These are phyloP conservation scores for Accipiter cooperii DNA, from an alignment of 2,113 vertebrate species.

Conservation along the genomic window DNA sequence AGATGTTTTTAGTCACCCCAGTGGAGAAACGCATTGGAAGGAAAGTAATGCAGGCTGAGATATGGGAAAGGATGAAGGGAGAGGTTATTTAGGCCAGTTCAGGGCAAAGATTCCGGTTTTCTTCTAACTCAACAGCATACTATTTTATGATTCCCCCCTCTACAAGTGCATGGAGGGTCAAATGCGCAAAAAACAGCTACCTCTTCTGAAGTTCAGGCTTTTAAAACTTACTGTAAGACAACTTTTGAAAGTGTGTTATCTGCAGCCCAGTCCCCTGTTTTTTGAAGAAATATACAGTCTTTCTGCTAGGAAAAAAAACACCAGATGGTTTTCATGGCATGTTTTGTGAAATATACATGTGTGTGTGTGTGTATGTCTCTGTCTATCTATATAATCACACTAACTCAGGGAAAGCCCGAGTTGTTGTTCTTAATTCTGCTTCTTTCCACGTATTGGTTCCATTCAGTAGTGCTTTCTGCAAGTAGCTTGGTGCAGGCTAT, in stretches of 20 bases:
- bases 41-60: neutral
- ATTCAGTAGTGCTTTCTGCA: neutral
- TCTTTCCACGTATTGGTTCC: neutral
- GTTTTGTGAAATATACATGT: neutral
- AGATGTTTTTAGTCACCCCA: neutral
- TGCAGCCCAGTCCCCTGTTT: neutral
- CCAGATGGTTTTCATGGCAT: neutral
- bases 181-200: neutral
- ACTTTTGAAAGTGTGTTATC: neutral
- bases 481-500: neutral
- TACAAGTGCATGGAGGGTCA: neutral
- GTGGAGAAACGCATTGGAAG: neutral
- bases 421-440: neutral
- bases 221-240: neutral
- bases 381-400: neutral
- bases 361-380: neutral
- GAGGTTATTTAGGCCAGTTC: neutral
- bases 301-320: neutral
- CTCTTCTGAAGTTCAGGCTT: neutral
- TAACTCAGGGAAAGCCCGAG: neutral
- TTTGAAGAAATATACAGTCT: neutral
- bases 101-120: neutral
- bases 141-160: neutral
- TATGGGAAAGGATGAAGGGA: neutral
- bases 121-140: neutral